These are phyloP conservation scores for Menura novaehollandiae DNA, from an alignment of 2,113 vertebrate species.

Conservation along the genomic window DNA sequence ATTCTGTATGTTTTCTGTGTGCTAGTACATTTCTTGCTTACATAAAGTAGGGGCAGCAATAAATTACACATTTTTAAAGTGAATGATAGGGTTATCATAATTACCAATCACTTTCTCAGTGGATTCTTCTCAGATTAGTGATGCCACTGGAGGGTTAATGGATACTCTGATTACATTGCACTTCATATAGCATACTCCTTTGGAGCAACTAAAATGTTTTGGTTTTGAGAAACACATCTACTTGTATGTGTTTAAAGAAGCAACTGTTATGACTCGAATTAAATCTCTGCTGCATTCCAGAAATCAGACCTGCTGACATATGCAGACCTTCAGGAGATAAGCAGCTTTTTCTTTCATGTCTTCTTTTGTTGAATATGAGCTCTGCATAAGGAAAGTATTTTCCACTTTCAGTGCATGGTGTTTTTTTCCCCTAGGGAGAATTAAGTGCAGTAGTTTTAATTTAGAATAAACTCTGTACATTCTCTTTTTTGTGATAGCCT, in stretches of 20 bases:
- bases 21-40: neutral
- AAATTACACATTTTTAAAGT: neutral
- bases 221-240: neutral
- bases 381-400: neutral
- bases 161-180: neutral
- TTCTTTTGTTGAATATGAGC: neutral
- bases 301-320: neutral
- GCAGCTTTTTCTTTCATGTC: neutral
- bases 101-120: neutral
- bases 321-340: neutral
- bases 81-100: neutral
- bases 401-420: neutral
- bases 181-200: neutral
- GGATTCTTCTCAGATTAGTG: slow-evolving; percentile 1
- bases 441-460: neutral
- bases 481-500: neutral
- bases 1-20: neutral
- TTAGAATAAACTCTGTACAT: neutral
- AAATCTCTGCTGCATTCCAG: neutral
- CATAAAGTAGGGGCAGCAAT: neutral
- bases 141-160: neutral
- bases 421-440: neutral
- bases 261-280: neutral
- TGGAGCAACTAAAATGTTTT: neutral
- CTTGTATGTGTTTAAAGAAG: neutral